Evolutionary conservation across 2,113 vertebrate genomes (phyloP), one percentile per base, ranked within the genome.

Genomic region (Dasyprocta punctata): DNA sequence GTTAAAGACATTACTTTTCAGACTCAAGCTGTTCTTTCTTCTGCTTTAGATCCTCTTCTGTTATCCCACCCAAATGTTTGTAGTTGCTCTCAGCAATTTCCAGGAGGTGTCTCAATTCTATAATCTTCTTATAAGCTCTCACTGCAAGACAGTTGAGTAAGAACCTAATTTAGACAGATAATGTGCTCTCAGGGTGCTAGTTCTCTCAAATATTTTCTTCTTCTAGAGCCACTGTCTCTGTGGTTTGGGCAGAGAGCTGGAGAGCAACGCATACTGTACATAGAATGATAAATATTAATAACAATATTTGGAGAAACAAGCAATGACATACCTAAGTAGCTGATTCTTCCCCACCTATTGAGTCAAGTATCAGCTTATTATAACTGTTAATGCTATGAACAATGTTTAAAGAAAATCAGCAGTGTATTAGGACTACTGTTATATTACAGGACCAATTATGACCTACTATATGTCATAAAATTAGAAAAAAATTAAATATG

Each of bases 21-120:
- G 12, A 58, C 67, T 98, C 89, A 1, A 94, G 98, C 61, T 96
- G 96, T 97, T 99, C 98, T 94, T 97, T 98, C 97, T 97, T 98
- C 58, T 49, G 85, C 92, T 97, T 97, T 86, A 97, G 92, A 52
- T 99, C 99, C 95, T 99, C 99, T 69, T 98, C 98, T 75, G 98
- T 98, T 96, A 99, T 96, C 65, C 99, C 99, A 84, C 99, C 99
- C 91, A 99, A 98, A n/a, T 99, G 98, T 93, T 98, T 99, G 94
- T 98, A 99, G 97, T 99, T 99, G 98, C 98, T 99, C 97, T 98
- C 98, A 71, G 99, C 99, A 91, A 99, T 98, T 97, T 98, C 98
- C 91, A 99, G 98, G 63, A 98, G 98, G 9, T 54, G 96, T 86
- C 97, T 96, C 86, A 99, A 96, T 97, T 99, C 98, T 81, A 98